A percentile compares a stretch with the other conserved stretches of the same genome.
These are phyloP conservation scores for Plebejus argus DNA, from an alignment of 2,888 invertebrate species.

Conservation along the genomic window DNA sequence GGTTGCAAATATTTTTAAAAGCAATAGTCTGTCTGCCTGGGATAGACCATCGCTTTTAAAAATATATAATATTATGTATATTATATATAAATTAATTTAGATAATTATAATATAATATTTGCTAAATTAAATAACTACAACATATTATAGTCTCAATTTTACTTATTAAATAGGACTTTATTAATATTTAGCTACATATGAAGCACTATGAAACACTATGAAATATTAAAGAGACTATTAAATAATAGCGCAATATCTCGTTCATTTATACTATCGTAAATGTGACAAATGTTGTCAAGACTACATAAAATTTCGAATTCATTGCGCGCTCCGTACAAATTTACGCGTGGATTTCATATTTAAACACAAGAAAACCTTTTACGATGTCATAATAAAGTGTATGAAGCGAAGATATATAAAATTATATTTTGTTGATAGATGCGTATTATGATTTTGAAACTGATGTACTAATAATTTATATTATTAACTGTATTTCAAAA, in stretches of 20 bases:
- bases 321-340: background rate
- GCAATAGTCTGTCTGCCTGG: too few relatives aligned
- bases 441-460: too few relatives aligned
- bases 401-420: background rate
- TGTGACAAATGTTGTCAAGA: background rate
- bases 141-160: too few relatives aligned
- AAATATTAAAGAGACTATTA: background rate
- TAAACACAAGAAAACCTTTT: background rate
- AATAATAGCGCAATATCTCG: background rate
- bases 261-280: conserved; percentile 7
- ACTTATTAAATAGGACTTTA: background rate
- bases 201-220: background rate
- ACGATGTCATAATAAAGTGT: background rate
- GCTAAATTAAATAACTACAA: too few relatives aligned
- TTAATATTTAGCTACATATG: background rate
- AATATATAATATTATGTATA: too few relatives aligned
- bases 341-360: conserved; percentile 9
- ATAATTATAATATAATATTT: too few relatives aligned
- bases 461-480: too few relatives aligned
- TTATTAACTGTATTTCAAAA: too few relatives aligned
- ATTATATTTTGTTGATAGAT: background rate
- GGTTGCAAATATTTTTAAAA: too few relatives aligned
- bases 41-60: too few relatives aligned
- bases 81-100: too few relatives aligned
- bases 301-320: conserved; percentile 10